Base-by-base conservation (phyloP, 2,797 vertebrate genomes). In the Hephaestus fuliginosus region DNA sequence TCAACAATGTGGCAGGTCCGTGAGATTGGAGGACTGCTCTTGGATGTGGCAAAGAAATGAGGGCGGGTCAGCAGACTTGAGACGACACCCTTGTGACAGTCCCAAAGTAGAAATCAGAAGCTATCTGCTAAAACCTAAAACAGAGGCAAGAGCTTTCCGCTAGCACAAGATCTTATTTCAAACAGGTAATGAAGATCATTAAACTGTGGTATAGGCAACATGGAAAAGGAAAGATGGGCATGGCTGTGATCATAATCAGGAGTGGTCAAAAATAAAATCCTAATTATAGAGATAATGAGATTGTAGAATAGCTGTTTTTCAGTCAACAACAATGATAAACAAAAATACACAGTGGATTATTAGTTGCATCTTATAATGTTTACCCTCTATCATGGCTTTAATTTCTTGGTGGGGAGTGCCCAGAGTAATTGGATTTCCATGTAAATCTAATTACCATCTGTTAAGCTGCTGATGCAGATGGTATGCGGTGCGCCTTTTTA, bases 391-490 rank as follows among this genome's bases (percentile, higher is more conserved):
- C 5, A 1, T 20, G 43, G 48, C 74, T 78, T 57, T 71, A 6
- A 80, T 76, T 57, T 76, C 44, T 82, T 77, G 62, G 66, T 12
- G 39, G 70, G 74, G 82, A 84, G 74, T 22, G 58, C 46, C 51
- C 49, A 25, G 17, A 74, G 43, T 86, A 86, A 92, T 91, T 87
- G 20, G 70, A 92, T 91, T 93, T 87, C 73, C 84, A 74, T 84
- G 73, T 86, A 88, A 91, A 95, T 92, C 78, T 74, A 93, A 92
- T 93, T 84, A 88, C 75, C 81, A 87, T 86, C 85, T 84, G 80
- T 74, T 85, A 63, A 55, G 73, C 82, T 76, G 88, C 84, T 76
- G 86, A 78, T 80, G 81, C 74, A 69, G 43, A 78, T 60, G 43
- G 82, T 77, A 82, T 74, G 83, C 15, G 55, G 63, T 30, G 30